Evolutionary conservation across 2,797 vertebrate species (phyloP), one percentile per base, ranked within the genome.

Genomic region (Megalops cyprinoides): DNA sequence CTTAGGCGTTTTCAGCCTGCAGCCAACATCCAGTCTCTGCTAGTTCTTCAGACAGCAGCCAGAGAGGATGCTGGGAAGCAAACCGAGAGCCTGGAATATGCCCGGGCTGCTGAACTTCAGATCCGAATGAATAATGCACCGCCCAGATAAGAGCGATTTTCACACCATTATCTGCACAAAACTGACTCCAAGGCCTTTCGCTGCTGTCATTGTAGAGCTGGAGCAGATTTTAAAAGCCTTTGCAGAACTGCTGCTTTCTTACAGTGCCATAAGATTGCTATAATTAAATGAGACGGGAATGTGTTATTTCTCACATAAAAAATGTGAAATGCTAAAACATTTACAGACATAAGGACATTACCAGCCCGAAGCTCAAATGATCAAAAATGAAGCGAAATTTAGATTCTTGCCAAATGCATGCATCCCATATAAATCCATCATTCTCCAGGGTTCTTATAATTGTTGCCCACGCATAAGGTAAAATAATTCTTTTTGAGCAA

Each of bases 351-450:
- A 39, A 67, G 65, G 65, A 69, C 51, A 14, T 8, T 14, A 53
- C 65, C 4, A 42, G 65, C 65, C 34, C 23, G 9, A 42, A 69
- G 65, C 65, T 69, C 65, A 69, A 67, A 69, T 69, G 39, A 69
- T 69, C 14, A 20, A 69, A 69, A 69, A 8, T 18, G 34, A 69
- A 69, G 42, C 42, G 18, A 18, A 69, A 69, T 42, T 69, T 39
- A 69, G 65, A 69, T 37, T 69, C 65, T 20, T 69, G 65, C 39
- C n/a, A 69, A 65, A 69, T 69, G 42, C 39, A 69, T 69, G n/a
- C 18, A 37, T 69, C 65, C 37, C 20, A 23, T 69, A 23, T 20
- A 18, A 69, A 39, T 69, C 18, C 3, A 7, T 28, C 9, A 42
- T 34, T 23, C 65, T 69, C 65, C 37, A 42, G 65, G 65, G 34